Conservation (phyloP, 2,888 invertebrate genomes). For the Lithophane socia region DNA sequence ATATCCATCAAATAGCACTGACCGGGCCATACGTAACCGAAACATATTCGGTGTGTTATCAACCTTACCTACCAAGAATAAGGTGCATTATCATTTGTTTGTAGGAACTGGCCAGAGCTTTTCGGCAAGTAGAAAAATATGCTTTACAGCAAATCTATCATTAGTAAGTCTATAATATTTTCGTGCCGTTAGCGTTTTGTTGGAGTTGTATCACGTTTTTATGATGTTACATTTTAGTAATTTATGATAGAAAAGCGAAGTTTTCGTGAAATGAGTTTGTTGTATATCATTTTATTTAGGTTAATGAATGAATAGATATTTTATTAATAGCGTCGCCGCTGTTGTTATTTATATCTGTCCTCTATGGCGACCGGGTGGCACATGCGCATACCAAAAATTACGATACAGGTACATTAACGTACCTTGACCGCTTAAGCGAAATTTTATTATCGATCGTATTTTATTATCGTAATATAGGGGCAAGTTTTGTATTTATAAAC, state of each 20-base stretch:
- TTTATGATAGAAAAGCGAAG: conserved; percentile 27
- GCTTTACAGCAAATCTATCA: conserved; percentile 53
- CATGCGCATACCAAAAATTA: too few relatives aligned
- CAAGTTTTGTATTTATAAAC: background rate
- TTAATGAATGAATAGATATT: background rate
- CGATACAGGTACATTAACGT: too few relatives aligned
- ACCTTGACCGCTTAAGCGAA: too few relatives aligned
- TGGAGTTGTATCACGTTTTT: conserved; percentile 44
- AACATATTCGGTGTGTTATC: background rate
- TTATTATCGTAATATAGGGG: background rate
- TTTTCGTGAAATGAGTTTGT: conserved; percentile 15
- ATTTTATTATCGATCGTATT: too few relatives aligned
- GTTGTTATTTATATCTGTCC: background rate
- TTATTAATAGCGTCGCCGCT: background rate
- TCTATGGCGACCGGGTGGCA: too few relatives aligned
- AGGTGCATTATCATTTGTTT: conserved; percentile 5
- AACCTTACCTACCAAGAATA: background rate
- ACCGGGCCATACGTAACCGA: conserved; percentile 20
- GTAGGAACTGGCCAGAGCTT: conserved; percentile 7
- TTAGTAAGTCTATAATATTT: conserved; percentile 42
- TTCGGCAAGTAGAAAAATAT: conserved; percentile 34
- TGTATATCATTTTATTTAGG: conserved; percentile 13
- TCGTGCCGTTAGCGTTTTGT: conserved; percentile 49
- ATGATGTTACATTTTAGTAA: conserved; percentile 53
- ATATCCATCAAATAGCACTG: conserved; percentile 56